Evolutionary conservation across 2,113 vertebrate genomes (phyloP), one percentile per base, ranked within the genome.

Genomic region (Probosciger aterrimus): DNA sequence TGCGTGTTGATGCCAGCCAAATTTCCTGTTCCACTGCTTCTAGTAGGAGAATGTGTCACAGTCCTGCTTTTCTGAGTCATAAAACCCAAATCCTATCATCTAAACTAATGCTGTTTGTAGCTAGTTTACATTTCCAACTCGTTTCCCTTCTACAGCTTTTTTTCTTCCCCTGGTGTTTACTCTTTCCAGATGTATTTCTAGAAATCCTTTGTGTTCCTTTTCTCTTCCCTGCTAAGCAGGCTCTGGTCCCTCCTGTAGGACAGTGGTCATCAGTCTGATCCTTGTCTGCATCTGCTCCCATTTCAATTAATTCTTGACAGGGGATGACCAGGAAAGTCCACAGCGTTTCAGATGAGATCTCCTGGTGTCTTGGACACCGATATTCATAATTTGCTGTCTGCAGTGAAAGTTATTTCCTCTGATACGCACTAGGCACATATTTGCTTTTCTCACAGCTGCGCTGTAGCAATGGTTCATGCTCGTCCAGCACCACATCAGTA

Each of bases 71-170:
- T 92, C 87, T 87, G 39, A 92, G 63, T 44, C 82, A 85, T n/a
- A 69, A 86, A 91, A 55, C 2, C 2, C 41, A 41, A 86, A 82
- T 69, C 80, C 41, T 94, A 15, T 85, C 10, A 3, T 77, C 71
- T 80, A 27, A 27, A n/a, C 17, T 53, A 78, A 53, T 46, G 59
- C 5, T 89, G 60, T 77, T 88, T 79, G 67, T 57, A 82, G 47
- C n/a, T 60, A 53, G 47, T 50, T 93, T 47, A 69, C 33, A 39
- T 76, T 82, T 82, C n/a, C 44, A 57, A 82, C 63, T 83, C 80
- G 69, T 83, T 90, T 77, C 18, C 74, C 82, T 94, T 92, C 80
- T 93, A 90, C 41, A 97, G 78, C 39, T 95, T 11, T 77, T 93
- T 86, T 90, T 79, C 47, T 80, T 77, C 14, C 31, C 13, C 18